Evolutionary conservation across 2,113 vertebrate species (phyloP).

Genomic region (Cygnus buccinator): DNA sequence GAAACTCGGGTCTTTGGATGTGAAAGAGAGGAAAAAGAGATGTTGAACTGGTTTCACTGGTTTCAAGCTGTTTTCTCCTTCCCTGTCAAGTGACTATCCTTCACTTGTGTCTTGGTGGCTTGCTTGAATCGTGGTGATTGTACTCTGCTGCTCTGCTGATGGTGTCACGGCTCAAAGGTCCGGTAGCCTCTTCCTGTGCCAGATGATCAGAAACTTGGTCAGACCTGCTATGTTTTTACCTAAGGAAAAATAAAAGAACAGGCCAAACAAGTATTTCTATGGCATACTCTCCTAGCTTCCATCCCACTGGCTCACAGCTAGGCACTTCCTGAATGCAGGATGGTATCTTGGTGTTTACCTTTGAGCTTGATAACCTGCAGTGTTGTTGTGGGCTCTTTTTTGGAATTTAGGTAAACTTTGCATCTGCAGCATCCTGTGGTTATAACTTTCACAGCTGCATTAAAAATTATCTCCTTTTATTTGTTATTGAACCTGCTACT

Average conservation of each 20-base stretch:
- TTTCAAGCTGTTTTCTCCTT: not conserved
- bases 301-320: not conserved
- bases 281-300: not conserved
- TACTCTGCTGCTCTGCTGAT: not conserved
- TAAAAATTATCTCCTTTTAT: not conserved
- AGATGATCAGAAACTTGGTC: not conserved
- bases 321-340: not conserved
- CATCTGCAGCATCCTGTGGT: not conserved
- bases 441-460: not conserved
- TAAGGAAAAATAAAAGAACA: not conserved
- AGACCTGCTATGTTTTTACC: not conserved
- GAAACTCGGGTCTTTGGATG: not conserved
- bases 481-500: not conserved
- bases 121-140: not conserved
- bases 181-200: not conserved
- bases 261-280: not conserved
- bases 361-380: not conserved
- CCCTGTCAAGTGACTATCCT: not conserved
- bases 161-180: not conserved
- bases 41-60: not conserved
- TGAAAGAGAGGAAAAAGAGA: not conserved
- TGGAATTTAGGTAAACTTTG: not conserved
- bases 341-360: not conserved
- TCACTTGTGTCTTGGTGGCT: not conserved
- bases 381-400: not conserved